Conservation (phyloP, 2,797 vertebrate genomes). For the Dallia pectoralis region DNA sequence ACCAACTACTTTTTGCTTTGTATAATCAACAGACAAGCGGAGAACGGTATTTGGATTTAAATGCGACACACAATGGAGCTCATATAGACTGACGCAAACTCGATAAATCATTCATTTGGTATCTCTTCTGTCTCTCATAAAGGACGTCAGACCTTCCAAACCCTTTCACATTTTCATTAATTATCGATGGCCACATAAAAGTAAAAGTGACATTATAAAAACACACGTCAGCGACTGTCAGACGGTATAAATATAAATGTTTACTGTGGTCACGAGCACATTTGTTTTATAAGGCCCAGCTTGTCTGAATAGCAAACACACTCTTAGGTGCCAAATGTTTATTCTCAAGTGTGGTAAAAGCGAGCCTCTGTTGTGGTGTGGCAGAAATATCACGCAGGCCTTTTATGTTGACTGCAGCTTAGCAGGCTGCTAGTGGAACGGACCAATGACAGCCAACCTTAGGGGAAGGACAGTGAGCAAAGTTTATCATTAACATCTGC, state of each 20-base stretch:
- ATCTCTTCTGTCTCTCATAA: background rate
- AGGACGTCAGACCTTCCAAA: background rate
- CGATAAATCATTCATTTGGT: background rate
- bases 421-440: conserved; percentile 31
- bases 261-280: background rate
- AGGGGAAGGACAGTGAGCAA: conserved; percentile 47
- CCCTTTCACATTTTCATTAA: background rate
- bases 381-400: conserved; percentile 11
- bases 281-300: background rate
- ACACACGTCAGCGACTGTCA: background rate
- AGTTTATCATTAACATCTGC: conserved; percentile 71
- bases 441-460: conserved; percentile 45
- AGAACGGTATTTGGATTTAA: background rate
- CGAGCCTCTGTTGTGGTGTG: conserved; percentile 14
- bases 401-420: conserved; percentile 11
- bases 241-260: background rate
- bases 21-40: background rate
- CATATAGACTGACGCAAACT: background rate
- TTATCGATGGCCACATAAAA: background rate
- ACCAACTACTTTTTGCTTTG: background rate
- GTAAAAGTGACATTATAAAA: background rate
- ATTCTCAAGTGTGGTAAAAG: conserved; percentile 9
- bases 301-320: conserved; percentile 15
- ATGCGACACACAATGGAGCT: background rate
- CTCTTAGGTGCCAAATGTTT: conserved; percentile 6